Evolutionary conservation across 2,113 vertebrate genomes (phyloP).

Genomic region (Cygnus buccinator): DNA sequence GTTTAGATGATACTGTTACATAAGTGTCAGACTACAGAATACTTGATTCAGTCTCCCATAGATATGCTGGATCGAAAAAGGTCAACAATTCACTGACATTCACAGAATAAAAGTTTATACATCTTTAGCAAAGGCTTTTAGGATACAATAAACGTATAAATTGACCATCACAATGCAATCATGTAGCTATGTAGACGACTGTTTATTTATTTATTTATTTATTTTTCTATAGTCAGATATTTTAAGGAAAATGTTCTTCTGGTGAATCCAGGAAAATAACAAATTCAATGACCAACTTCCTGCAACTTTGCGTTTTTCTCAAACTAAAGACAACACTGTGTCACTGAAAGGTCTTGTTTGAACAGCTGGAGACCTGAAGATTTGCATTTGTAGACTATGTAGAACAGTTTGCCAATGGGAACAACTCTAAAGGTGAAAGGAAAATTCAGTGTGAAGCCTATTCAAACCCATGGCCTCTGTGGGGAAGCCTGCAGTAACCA

Average conservation of each 20-base stretch:
- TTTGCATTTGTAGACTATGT: neutral
- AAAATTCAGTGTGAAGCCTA: neutral
- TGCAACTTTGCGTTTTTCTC: neutral
- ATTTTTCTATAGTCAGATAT: fast-evolving
- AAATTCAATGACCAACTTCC: neutral
- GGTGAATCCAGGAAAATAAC: neutral
- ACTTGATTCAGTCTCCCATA: neutral
- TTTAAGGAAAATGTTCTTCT: neutral
- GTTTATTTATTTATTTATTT: neutral
- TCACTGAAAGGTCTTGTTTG: slow-evolving; percentile 25
- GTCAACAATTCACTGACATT: neutral
- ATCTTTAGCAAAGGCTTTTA: neutral
- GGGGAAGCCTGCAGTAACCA: neutral
- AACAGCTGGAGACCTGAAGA: slow-evolving; percentile 19
- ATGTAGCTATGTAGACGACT: neutral
- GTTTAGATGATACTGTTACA: neutral
- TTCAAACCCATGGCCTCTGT: neutral
- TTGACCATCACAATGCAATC: neutral
- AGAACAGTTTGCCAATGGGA: neutral
- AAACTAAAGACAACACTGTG: neutral
- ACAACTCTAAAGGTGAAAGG: neutral
- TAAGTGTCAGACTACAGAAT: neutral
- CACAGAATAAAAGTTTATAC: neutral
- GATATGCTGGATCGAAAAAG: fast-evolving
- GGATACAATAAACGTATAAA: neutral